Conservation (phyloP, 2,113 vertebrate genomes). For the Aphyosemion australe region DNA sequence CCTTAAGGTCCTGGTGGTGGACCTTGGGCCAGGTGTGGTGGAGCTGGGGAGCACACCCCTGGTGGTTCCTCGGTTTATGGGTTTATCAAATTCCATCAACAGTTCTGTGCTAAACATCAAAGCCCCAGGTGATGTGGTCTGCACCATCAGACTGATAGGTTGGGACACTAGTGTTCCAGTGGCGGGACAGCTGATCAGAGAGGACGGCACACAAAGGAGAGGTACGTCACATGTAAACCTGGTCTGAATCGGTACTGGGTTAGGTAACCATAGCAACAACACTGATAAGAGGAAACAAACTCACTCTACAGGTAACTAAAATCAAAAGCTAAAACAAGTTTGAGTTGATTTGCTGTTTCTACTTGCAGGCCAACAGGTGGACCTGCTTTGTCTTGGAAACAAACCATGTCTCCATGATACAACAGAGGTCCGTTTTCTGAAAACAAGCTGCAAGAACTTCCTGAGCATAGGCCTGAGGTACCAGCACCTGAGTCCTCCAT, state of each 20-base stretch:
- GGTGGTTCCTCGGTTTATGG: constrained; percentile 76
- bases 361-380: constrained; percentile 62
- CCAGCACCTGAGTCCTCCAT: constrained; percentile 74
- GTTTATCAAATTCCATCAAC: constrained; percentile 74
- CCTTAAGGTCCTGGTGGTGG: constrained; percentile 66
- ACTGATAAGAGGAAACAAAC: background rate
- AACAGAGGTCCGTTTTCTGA: constrained; percentile 64
- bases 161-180: constrained; percentile 61
- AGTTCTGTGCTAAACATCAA: constrained; percentile 67
- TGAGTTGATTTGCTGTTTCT: no score
- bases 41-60: constrained; percentile 68
- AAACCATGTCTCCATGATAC: constrained; percentile 64
- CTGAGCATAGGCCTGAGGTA: constrained; percentile 73
- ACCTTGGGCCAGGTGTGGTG: constrained; percentile 52
- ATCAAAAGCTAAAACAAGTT: no score
- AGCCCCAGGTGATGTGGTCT: constrained; percentile 32
- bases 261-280: background rate
- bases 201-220: constrained; percentile 66
- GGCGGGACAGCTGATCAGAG: constrained; percentile 69
- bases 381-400: constrained; percentile 66
- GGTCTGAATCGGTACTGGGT: background rate
- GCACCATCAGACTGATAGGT: constrained; percentile 62
- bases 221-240: constrained; percentile 25
- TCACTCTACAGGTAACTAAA: background rate
- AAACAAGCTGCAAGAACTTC: constrained; percentile 77